Evolutionary conservation across 2,797 vertebrate genomes (phyloP).

Genomic region (Schizopygopsis pylzovi): DNA sequence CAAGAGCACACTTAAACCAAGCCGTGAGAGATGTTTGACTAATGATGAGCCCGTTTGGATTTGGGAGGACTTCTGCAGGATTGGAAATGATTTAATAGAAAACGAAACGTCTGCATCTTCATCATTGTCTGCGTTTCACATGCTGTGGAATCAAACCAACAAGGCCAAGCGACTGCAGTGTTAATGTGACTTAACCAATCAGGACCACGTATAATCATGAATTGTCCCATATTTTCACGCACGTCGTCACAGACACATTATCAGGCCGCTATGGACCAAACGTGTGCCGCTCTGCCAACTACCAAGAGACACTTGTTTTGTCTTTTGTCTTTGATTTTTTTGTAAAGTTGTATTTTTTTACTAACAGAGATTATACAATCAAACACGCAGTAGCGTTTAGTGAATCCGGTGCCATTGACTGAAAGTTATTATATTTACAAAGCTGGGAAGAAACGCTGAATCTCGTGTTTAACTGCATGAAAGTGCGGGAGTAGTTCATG

Average conservation of each 20-base stretch:
- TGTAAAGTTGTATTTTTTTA: conserved; percentile 57
- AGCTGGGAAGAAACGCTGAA: conserved; percentile 22
- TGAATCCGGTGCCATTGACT: conserved; percentile 38
- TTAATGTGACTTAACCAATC: conserved; percentile 14
- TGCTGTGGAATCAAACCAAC: not conserved
- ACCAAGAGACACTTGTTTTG: conserved; percentile 45
- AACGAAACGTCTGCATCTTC: conserved; percentile 60
- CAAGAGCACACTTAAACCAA: conserved; percentile 32
- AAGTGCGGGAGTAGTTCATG: not conserved
- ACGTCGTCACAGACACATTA: not conserved
- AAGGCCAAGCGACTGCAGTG: not conserved
- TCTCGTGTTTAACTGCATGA: not conserved
- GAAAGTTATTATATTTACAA: conserved; percentile 1
- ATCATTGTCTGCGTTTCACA: too few species aligned
- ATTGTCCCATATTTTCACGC: not conserved
- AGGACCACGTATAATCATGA: not conserved
- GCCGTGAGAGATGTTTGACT: conserved; percentile 46
- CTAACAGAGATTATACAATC: conserved; percentile 55
- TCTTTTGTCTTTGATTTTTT: conserved; percentile 48
- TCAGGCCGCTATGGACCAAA: conserved; percentile 38
- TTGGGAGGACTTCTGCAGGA: conserved; percentile 52
- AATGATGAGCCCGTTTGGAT: conserved; percentile 37
- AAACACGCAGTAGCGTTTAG: not conserved
- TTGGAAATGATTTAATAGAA: conserved; percentile 69
- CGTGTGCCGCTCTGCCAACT: conserved; percentile 21